These are phyloP conservation scores for Thamnophis elegans DNA, from an alignment of 2,797 vertebrate genomes.

Conservation along the genomic window DNA sequence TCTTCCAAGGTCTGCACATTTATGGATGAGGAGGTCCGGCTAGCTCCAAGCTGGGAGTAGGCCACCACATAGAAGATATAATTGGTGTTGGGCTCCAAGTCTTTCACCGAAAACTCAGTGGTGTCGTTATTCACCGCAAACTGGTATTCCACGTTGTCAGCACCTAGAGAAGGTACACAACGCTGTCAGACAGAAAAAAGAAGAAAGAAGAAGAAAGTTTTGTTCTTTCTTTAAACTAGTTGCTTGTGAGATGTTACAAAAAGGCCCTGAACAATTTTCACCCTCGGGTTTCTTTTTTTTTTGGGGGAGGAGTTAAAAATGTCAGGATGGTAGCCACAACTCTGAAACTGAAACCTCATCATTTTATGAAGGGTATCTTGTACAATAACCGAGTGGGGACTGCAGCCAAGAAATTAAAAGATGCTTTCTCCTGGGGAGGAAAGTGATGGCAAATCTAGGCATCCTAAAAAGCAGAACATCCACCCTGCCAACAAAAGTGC, in stretches of 20 bases:
- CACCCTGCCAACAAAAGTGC: too few relatives aligned
- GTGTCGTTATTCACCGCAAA: conserved; percentile 98
- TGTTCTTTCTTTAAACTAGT: conserved; percentile 1
- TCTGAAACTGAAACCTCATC: not conserved
- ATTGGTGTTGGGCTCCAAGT: conserved; percentile 89
- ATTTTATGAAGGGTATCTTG: not conserved
- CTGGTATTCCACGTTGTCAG: conserved; percentile 92
- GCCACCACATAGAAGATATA: conserved; percentile 96
- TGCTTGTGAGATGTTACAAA: not conserved
- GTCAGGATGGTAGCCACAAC: not conserved
- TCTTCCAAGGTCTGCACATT: conserved; percentile 90
- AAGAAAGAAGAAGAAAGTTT: conserved; percentile 8
- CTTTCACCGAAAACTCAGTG: conserved; percentile 89
- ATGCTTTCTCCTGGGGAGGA: too few relatives aligned
- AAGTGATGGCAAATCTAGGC: too few relatives aligned
- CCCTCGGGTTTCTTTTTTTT: not conserved
- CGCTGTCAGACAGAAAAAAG: conserved; percentile 49
- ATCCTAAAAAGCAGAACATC: too few relatives aligned
- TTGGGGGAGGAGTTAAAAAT: not conserved
- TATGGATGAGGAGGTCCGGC: conserved; percentile 83
- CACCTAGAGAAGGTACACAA: conserved; percentile 74
- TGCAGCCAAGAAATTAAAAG: too few relatives aligned
- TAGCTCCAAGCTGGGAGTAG: conserved; percentile 93
- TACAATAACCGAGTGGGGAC: too few relatives aligned
- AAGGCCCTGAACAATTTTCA: not conserved